Percentiles rank a stretch among this genome's conserved stretches.
Conservation (phyloP, 2,888 invertebrate genomes). For the Onthophagus sagittarius region DNA sequence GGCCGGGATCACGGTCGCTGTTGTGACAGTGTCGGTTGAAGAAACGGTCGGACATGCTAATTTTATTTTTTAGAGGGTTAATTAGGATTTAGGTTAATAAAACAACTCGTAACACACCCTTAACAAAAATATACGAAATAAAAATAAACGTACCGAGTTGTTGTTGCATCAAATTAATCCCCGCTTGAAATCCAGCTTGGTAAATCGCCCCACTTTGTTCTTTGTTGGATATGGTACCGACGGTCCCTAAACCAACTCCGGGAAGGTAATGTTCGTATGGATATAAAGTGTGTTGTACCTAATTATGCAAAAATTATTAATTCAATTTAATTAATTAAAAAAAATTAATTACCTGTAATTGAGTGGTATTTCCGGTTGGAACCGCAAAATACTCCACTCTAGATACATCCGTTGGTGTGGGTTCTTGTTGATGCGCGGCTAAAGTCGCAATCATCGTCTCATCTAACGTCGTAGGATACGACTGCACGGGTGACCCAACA, state of each 20-base stretch:
- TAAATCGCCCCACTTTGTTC: slow-evolving; percentile 41
- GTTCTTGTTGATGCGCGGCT: slow-evolving; percentile 44
- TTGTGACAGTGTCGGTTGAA: slow-evolving; percentile 39
- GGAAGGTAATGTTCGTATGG: slow-evolving; percentile 50
- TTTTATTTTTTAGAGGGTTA: neutral
- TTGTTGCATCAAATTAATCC: slow-evolving; percentile 45
- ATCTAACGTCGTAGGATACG: slow-evolving; percentile 44
- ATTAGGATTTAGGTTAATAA: neutral
- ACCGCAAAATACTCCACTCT: slow-evolving; percentile 52
- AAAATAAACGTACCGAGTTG: slow-evolving; percentile 35
- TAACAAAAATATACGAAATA: neutral
- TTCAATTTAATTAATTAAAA: neutral
- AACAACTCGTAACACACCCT: slow-evolving; percentile 8
- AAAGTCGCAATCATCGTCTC: slow-evolving; percentile 47
- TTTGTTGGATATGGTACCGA: slow-evolving; percentile 36
- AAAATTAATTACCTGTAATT: slow-evolving; percentile 33
- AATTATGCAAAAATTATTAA: neutral
- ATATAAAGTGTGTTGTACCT: slow-evolving; percentile 42
- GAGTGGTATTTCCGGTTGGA: slow-evolving; percentile 43
- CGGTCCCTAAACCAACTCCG: slow-evolving; percentile 37
- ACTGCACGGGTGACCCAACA: slow-evolving; percentile 44
- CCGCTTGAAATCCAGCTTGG: slow-evolving; percentile 48
- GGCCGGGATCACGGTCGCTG: slow-evolving; percentile 25
- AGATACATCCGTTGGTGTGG: slow-evolving; percentile 43
- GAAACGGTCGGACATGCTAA: slow-evolving; percentile 39